Evolutionary conservation across 2,797 vertebrate species (phyloP).

Genomic region (Kryptopterus vitreolus): DNA sequence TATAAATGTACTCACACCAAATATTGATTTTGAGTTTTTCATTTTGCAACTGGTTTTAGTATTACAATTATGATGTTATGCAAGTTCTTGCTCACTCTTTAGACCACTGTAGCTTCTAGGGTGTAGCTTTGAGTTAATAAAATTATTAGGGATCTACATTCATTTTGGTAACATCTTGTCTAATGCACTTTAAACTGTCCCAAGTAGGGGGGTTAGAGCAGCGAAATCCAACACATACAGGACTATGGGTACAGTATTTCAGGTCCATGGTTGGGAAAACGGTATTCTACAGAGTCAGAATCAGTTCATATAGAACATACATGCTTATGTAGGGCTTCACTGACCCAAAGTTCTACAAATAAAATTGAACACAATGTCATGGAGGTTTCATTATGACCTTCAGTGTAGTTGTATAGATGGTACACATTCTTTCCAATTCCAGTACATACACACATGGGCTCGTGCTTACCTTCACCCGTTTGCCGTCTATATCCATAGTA

Average conservation of each 20-base stretch:
- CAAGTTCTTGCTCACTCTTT: too few relatives aligned
- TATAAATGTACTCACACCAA: too few relatives aligned
- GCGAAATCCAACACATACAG: background rate
- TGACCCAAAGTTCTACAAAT: background rate
- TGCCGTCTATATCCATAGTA: conserved; percentile 86
- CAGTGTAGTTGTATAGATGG: background rate
- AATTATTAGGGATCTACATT: too few relatives aligned
- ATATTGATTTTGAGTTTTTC: too few relatives aligned
- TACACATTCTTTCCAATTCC: background rate
- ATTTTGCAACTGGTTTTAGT: too few relatives aligned
- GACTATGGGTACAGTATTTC: background rate
- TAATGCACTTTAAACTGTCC: too few relatives aligned
- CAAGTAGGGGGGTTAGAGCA: too few relatives aligned
- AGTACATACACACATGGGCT: too few relatives aligned
- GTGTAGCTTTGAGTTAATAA: too few relatives aligned
- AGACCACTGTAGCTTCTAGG: too few relatives aligned
- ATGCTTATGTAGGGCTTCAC: background rate
- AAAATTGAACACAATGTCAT: background rate
- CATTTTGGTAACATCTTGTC: too few relatives aligned
- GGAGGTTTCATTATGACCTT: background rate
- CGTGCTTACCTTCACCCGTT: conserved; percentile 86
- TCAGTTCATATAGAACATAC: background rate
- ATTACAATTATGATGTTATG: too few relatives aligned
- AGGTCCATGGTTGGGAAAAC: background rate
- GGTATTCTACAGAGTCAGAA: background rate